Evolutionary conservation across 2,888 invertebrate species (phyloP), one percentile per base, ranked within the genome.

Genomic region (Ypsolopha sequella): DNA sequence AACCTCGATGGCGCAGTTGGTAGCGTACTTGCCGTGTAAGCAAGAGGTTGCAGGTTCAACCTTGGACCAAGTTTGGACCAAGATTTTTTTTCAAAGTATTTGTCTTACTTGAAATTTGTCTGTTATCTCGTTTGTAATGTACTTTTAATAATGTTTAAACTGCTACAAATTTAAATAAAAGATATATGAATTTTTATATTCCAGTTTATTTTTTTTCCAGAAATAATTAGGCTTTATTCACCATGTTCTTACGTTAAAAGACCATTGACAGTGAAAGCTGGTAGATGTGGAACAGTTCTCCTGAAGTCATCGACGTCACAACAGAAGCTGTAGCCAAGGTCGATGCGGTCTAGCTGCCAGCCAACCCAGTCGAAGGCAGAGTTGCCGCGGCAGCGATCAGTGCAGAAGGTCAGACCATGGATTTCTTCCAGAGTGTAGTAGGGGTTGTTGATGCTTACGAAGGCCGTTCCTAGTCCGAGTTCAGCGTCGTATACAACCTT

Each of bases 391-490:
- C 87, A 87, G 1, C 66, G 70, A 64, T 89, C 88, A 0, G 75
- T 66, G 62, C 90, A 90, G 64, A 90, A 86, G n/a, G 77, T 76
- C 13, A 81, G 62, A 1, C 63, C 65, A 7, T 72, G 72, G 0
- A 69, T 79, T 52, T 86, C 86, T 0, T 62, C 68, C 33, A 68
- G 59, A 0, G 75, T 76, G 62, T 81, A 80, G 69, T 89, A 82
- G 0, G 91, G 91, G 64, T 92, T 91, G 73, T 92, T 92, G 52
- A 90, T 84, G 44, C 89, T 87, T 6, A 92, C 64, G 59, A 91
- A 88, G 1, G 88, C 91, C 1, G 89, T 81, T 0, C 89, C 91
- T 4, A 80, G 65, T 7, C 80, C 73, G 1, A 68, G 74, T 0
- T 61, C 61, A 1, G 84, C 73, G 53, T 91, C 89, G 60, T 89